Conservation (phyloP, 2,797 vertebrate genomes). For the Thaleichthys pacificus region DNA sequence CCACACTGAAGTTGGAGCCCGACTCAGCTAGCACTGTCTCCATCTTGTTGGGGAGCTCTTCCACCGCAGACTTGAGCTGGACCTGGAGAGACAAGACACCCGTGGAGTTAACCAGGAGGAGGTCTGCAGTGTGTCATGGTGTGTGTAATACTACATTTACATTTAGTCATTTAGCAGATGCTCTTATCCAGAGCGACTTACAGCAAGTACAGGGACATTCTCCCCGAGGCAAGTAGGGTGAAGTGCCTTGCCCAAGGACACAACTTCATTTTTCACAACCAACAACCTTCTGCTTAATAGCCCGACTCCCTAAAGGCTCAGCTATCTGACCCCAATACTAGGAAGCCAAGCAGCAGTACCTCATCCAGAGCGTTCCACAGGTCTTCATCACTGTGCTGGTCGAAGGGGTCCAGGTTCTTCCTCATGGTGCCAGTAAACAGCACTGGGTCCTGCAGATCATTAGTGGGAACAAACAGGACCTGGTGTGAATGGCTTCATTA, state of each 20-base stretch:
- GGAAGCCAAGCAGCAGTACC: constrained; percentile 58
- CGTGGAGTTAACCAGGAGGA: neutral
- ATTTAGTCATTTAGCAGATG: too few species aligned
- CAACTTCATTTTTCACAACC: too few species aligned
- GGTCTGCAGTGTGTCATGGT: neutral
- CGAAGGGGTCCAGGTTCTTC: constrained; percentile 93
- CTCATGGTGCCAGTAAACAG: constrained; percentile 92
- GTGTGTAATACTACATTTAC: neutral
- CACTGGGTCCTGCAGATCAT: constrained; percentile 81
- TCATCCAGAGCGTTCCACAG: constrained; percentile 89
- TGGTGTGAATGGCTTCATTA: neutral
- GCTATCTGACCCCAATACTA: too few species aligned
- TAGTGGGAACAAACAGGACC: neutral
- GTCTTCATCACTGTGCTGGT: constrained; percentile 83
- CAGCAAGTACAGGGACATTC: too few species aligned
- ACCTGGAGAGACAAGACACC: constrained; percentile 73
- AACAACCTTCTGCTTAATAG: too few species aligned
- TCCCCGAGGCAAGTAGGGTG: too few species aligned
- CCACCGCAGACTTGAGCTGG: constrained; percentile 87
- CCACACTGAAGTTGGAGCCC: constrained; percentile 95
- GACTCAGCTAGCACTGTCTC: constrained; percentile 91
- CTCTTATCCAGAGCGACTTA: too few species aligned
- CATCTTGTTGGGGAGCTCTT: constrained; percentile 87
- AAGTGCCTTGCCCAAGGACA: too few species aligned
- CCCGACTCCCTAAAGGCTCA: too few species aligned